phyloP scores from a whole-genome alignment of 2,888 invertebrate species.

The Arge pagana region DNA sequence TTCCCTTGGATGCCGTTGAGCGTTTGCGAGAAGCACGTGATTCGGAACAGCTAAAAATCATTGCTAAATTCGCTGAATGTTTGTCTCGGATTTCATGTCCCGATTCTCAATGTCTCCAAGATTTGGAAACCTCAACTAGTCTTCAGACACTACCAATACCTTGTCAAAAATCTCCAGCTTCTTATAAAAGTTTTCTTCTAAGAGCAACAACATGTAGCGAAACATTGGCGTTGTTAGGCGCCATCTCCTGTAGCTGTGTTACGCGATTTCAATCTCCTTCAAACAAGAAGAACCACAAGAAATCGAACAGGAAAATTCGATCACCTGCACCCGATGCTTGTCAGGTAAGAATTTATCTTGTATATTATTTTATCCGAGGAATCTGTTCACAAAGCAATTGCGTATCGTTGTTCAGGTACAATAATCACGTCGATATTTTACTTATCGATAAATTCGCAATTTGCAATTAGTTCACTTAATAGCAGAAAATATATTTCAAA shows the following conservation, averaged over 20 bases:
- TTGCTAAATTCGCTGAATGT: constrained; percentile 47
- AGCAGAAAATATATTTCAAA: too few relatives aligned
- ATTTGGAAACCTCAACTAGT: constrained; percentile 38
- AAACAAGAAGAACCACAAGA: constrained; percentile 51
- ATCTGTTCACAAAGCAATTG: too few relatives aligned
- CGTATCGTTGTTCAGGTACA: too few relatives aligned
- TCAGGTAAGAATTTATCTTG: constrained; percentile 37
- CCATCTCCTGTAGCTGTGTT: constrained; percentile 46
- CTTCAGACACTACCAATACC: constrained; percentile 44
- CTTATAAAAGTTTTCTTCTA: constrained; percentile 48
- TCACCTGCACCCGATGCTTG: constrained; percentile 38
- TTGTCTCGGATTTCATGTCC: constrained; percentile 42
- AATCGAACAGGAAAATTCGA: constrained; percentile 42
- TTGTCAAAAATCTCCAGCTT: constrained; percentile 40
- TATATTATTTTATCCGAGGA: neutral
- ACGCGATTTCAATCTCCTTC: constrained; percentile 40
- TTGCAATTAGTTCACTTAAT: too few relatives aligned
- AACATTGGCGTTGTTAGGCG: constrained; percentile 49
- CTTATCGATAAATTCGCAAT: too few relatives aligned
- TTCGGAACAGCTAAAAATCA: constrained; percentile 48
- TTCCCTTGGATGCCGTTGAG: constrained; percentile 52
- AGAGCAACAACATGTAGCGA: constrained; percentile 55
- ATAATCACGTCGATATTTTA: too few relatives aligned
- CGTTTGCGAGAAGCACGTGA: constrained; percentile 50
- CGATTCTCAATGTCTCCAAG: constrained; percentile 45